Evolutionary conservation across 2,888 invertebrate genomes (phyloP).

Genomic region (Hydrotaea cyrtoneurina): DNA sequence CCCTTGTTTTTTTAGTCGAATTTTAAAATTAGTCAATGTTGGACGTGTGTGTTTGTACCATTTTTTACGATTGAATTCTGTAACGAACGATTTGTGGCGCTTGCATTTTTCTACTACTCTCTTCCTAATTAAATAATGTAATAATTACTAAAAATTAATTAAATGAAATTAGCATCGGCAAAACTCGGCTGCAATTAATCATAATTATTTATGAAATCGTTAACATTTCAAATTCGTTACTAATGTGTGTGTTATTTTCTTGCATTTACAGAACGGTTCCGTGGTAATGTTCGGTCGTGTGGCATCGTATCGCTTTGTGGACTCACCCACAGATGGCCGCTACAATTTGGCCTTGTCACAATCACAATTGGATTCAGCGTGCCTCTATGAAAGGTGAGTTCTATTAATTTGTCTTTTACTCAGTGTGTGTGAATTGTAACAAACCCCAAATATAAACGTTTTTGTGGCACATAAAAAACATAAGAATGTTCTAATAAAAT

Average conservation of each 20-base stretch:
- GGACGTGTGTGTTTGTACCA: slow-evolving; percentile 49
- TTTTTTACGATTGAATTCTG: slow-evolving; percentile 13
- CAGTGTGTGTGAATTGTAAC: slow-evolving; percentile 29
- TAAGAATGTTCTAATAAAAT: slow-evolving; percentile 4
- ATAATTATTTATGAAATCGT: neutral
- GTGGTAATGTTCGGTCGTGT: slow-evolving; percentile 92
- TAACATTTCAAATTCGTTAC: neutral
- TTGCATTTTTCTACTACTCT: neutral
- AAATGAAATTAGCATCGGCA: slow-evolving; percentile 19
- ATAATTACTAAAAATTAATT: slow-evolving; percentile 36
- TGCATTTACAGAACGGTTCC: slow-evolving; percentile 86
- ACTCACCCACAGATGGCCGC: slow-evolving; percentile 90
- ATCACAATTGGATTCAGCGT: slow-evolving; percentile 87
- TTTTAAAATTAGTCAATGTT: slow-evolving; percentile 65
- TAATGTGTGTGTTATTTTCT: neutral
- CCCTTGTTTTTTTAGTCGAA: slow-evolving; percentile 66
- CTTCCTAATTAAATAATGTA: slow-evolving; percentile 29
- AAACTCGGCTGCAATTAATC: slow-evolving; percentile 15
- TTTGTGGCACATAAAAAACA: slow-evolving; percentile 29
- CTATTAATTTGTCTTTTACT: neutral
- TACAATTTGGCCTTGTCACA: slow-evolving; percentile 89
- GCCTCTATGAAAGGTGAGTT: slow-evolving; percentile 90
- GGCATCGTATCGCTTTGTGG: slow-evolving; percentile 92
- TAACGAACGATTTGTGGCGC: slow-evolving; percentile 29
- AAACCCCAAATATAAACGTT: slow-evolving; percentile 18